These are phyloP conservation scores for Leptodactylus fuscus DNA, from an alignment of 2,113 vertebrate genomes.

Conservation along the genomic window DNA sequence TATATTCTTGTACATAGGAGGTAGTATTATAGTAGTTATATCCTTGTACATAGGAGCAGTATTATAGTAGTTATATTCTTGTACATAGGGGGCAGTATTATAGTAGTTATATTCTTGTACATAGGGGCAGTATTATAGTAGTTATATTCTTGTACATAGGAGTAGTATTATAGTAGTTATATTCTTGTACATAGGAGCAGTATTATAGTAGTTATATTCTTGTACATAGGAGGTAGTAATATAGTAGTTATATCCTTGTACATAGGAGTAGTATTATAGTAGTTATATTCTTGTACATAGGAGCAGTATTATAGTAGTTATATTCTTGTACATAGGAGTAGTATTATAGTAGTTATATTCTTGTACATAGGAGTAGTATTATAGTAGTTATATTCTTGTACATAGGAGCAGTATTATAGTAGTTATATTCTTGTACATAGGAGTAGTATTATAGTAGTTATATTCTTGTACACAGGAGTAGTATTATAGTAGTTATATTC, in stretches of 20 bases:
- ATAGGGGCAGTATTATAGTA: slow-evolving; percentile 13
- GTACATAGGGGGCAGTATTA: neutral
- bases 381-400: neutral
- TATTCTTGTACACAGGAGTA: neutral
- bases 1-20: too few relatives aligned
- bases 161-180: neutral
- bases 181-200: slow-evolving; percentile 1
- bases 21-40: too few relatives aligned
- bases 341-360: slow-evolving; percentile 25
- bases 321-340: neutral
- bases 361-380: neutral
- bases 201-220: neutral
- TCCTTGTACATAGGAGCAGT: too few relatives aligned
- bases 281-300: neutral
- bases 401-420: neutral
- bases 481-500: slow-evolving; percentile 23
- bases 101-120: slow-evolving; percentile 2
- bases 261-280: neutral
- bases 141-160: slow-evolving; percentile 17
- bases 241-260: neutral
- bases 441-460: neutral
- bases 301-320: slow-evolving; percentile 15
- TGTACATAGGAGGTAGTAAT: neutral
- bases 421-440: slow-evolving; percentile 3
- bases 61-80: slow-evolving; percentile 20